phyloP scores from a whole-genome alignment of 1,140 invertebrate species.

The Sycobia sp. region DNA sequence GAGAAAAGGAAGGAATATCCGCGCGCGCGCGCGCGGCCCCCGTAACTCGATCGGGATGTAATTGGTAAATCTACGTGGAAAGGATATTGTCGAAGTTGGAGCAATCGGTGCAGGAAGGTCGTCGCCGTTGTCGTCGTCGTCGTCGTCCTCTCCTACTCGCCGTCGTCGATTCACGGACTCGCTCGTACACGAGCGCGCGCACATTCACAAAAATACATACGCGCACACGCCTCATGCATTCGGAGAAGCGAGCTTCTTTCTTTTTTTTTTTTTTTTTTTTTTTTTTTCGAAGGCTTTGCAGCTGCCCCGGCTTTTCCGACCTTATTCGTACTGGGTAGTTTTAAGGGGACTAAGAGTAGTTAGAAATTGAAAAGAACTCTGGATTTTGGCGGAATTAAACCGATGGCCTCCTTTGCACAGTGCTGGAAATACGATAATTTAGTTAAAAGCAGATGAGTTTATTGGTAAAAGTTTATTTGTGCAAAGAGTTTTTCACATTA shows the following conservation, averaged over 20 bases:
- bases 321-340: neutral
- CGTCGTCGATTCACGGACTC: neutral
- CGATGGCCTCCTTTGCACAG: neutral
- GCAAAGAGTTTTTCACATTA: too few species aligned
- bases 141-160: neutral
- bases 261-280: slow-evolving; percentile 1
- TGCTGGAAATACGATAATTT: neutral
- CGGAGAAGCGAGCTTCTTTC: neutral
- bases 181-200: neutral
- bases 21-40: too few species aligned
- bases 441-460: neutral
- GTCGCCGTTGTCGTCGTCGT: slow-evolving; percentile 6
- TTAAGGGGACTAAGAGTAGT: neutral
- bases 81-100: slow-evolving; percentile 39
- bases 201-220: neutral
- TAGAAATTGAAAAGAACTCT: neutral
- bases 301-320: neutral
- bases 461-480: neutral
- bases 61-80: slow-evolving; percentile 41
- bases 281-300: neutral
- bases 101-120: slow-evolving; percentile 32
- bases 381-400: slow-evolving; percentile 10
- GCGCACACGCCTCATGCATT: neutral
- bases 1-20: slow-evolving; percentile 16
- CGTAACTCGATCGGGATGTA: slow-evolving; percentile 38